phyloP scores from a whole-genome alignment of 1,140 invertebrate species.

The Piezodorus guildinii region DNA sequence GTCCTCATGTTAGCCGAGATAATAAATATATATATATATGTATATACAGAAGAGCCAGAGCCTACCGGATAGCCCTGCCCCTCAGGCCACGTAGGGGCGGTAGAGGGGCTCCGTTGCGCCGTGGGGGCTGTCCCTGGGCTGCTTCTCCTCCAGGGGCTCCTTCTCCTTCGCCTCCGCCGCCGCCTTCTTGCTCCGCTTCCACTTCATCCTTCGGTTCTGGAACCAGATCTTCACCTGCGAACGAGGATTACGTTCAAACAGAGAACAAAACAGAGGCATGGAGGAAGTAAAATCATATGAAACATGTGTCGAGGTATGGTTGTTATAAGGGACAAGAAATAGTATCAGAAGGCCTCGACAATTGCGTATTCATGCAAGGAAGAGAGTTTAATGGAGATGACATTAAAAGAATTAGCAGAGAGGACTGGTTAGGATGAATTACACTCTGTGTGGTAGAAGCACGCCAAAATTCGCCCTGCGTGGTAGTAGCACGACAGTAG shows the following conservation, averaged over 20 bases:
- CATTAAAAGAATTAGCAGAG: too few species aligned
- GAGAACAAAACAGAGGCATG: too few species aligned
- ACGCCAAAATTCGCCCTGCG: too few species aligned
- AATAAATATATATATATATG: conserved; percentile 11
- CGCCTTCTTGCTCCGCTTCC: conserved; percentile 89
- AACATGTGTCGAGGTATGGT: too few species aligned
- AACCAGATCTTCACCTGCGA: conserved; percentile 91
- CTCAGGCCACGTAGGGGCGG: conserved; percentile 20
- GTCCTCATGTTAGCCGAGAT: not conserved
- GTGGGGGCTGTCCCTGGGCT: not conserved
- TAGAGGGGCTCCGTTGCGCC: conserved; percentile 17
- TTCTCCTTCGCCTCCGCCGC: conserved; percentile 55
- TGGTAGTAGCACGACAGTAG: too few species aligned
- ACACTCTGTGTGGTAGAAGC: too few species aligned
- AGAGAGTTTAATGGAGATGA: too few species aligned
- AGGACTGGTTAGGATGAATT: too few species aligned
- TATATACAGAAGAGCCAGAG: not conserved
- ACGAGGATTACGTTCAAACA: not conserved
- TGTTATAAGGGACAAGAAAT: too few species aligned
- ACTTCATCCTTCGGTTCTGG: conserved; percentile 90
- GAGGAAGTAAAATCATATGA: too few species aligned
- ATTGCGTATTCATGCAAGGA: too few species aligned
- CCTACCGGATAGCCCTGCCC: not conserved
- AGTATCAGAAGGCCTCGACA: too few species aligned
- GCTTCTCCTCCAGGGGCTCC: not conserved